These are phyloP conservation scores for Todus mexicanus DNA, from an alignment of 2,797 vertebrate species.

Conservation along the genomic window DNA sequence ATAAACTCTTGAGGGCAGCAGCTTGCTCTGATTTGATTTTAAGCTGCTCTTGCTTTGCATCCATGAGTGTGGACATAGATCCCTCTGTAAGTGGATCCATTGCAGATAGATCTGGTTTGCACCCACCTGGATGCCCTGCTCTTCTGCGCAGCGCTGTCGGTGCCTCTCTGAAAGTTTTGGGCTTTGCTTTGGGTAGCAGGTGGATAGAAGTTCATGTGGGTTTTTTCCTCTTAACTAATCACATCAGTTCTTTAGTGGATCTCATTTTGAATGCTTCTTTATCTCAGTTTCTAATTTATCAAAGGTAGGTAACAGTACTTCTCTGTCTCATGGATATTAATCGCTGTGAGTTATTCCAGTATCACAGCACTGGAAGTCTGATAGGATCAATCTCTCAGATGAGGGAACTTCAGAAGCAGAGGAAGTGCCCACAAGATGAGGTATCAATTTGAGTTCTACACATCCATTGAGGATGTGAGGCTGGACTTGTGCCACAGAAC, in stretches of 20 bases:
- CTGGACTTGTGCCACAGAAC: background rate
- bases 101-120: background rate
- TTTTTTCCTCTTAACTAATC: background rate
- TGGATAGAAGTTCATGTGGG: background rate
- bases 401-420: background rate
- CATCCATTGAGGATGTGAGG: background rate
- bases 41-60: background rate
- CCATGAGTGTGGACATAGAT: background rate
- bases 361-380: background rate
- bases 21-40: background rate
- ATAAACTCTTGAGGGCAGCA: background rate
- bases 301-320: background rate
- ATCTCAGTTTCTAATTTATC: background rate
- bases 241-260: background rate
- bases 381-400: background rate
- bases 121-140: background rate
- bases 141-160: background rate
- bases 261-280: background rate
- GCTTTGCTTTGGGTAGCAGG: background rate
- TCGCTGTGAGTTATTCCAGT: background rate
- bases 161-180: background rate
- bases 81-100: background rate
- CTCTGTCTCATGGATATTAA: background rate
- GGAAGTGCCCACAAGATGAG: background rate
- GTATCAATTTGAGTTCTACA: background rate